Evolutionary conservation across 2,113 vertebrate species (phyloP), one percentile per base, ranked within the genome.

Genomic region (Psettodes erumei): DNA sequence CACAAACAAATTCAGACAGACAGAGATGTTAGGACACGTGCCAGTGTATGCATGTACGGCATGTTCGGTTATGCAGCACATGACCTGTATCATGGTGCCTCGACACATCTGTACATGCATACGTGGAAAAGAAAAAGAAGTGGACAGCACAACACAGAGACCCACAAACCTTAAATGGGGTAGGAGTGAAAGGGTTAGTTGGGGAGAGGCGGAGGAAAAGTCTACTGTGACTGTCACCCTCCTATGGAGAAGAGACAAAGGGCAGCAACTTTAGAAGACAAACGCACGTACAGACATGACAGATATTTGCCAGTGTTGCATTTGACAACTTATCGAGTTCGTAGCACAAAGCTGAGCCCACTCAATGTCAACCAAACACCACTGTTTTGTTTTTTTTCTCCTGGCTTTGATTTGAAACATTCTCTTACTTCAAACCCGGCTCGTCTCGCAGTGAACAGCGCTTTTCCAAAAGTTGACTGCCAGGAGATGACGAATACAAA

Each of bases 151-250:
- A 83, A 91, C 84, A 89, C 91, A 88, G 82, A 86, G 88, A 76
- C 89, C 90, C 92, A 97, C 96, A 93, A 97, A 98, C 96, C 96
- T 99, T 99, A 96, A 98, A 98, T 27, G 96, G 96, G 94, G 94
- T 96, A 93, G 96, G 96, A 94, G 95, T 96, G 95, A 98, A 98
- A 94, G 96, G 96, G 95, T 98, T 98, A 97, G 95, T 96, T 95
- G 96, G 96, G 95, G 94, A 97, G 93, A 96, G 95, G 94, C 90
- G 93, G 91, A 96, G 95, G 93, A 92, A 93, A 96, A 95, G 93
- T 93, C 92, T 97, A 97, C 93, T 83, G 93, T 95, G 95, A 96
- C 95, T 95, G 92, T 95, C 94, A 93, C 94, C 88, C 85, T 93
- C 96, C 97, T 98, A 98, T 70, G 92, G 94, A 90, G 87, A 95